Conservation (phyloP, 2,113 vertebrate species). For the Brachypodius melanocephalos region DNA sequence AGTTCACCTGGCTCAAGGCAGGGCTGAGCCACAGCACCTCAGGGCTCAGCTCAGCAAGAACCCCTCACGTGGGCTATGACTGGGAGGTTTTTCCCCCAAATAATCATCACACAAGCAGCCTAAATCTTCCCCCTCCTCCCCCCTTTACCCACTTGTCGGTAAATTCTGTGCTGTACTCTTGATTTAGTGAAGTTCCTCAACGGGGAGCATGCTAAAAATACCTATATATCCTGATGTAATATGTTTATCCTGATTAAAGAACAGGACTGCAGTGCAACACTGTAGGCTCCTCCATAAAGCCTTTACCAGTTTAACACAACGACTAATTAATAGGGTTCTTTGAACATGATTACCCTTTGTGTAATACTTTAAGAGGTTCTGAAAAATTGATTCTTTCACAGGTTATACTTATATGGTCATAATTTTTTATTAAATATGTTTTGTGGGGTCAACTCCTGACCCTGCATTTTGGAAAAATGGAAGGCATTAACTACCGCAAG, state of each 20-base stretch:
- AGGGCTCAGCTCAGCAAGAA: neutral
- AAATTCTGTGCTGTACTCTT: neutral
- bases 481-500: neutral
- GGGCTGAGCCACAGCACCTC: neutral
- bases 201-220: neutral
- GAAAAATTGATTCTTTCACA: conserved; percentile 33
- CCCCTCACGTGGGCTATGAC: neutral
- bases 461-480: neutral
- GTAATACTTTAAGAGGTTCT: conserved; percentile 4
- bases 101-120: neutral
- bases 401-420: neutral
- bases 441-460: neutral
- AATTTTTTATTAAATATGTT: conserved; percentile 42
- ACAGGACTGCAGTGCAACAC: neutral
- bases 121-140: rapidly evolving
- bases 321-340: conserved; percentile 34
- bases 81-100: neutral
- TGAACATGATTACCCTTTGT: neutral
- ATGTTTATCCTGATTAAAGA: conserved; percentile 1
- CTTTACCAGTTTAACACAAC: neutral
- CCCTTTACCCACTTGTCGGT: neutral
- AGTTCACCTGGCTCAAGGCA: neutral
- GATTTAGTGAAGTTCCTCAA: neutral
- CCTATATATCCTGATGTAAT: neutral
- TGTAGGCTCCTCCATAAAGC: neutral